Conservation (phyloP, 92 coral and sea anemone species). For the Blastomussa wellsi region DNA sequence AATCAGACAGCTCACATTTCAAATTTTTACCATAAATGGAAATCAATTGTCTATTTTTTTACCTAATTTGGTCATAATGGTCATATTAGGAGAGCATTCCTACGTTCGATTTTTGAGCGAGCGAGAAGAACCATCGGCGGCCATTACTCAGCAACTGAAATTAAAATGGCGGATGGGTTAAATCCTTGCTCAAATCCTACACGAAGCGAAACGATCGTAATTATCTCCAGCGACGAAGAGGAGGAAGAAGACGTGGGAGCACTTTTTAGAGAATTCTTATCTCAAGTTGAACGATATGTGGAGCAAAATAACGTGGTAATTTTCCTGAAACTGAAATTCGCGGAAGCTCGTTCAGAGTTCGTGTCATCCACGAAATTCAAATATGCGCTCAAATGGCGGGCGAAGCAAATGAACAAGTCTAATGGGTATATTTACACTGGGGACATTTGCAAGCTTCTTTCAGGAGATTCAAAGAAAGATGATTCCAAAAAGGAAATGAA, state of each 20-base stretch:
- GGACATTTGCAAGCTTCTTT: constrained; percentile 44
- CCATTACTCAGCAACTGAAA: not conserved
- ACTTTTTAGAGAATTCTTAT: constrained; percentile 64
- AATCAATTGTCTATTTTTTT: not conserved
- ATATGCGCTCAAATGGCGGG: constrained; percentile 63
- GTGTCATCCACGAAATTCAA: constrained; percentile 67
- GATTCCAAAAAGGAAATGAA: constrained; percentile 1
- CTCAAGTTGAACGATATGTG: constrained; percentile 67
- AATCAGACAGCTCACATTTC: not conserved
- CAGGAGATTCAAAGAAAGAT: not conserved
- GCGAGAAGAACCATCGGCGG: not conserved
- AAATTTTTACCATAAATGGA: constrained; percentile 22
- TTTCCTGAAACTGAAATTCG: constrained; percentile 66
- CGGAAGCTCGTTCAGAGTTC: constrained; percentile 71
- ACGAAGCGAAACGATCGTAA: constrained; percentile 33
- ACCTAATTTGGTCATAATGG: constrained; percentile 23
- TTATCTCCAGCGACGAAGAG: constrained; percentile 88
- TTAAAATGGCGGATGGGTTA: constrained; percentile 1
- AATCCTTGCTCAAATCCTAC: not conserved
- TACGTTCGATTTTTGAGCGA: not conserved
- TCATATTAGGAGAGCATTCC: not conserved
- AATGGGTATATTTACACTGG: constrained; percentile 77
- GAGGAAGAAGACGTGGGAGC: constrained; percentile 64
- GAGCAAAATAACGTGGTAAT: constrained; percentile 60
- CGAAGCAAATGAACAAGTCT: constrained; percentile 42